Percentiles rank a stretch among this genome's conserved stretches.
These are phyloP conservation scores for Anoncus sp. DNA, from an alignment of 2,888 invertebrate species.

Conservation along the genomic window DNA sequence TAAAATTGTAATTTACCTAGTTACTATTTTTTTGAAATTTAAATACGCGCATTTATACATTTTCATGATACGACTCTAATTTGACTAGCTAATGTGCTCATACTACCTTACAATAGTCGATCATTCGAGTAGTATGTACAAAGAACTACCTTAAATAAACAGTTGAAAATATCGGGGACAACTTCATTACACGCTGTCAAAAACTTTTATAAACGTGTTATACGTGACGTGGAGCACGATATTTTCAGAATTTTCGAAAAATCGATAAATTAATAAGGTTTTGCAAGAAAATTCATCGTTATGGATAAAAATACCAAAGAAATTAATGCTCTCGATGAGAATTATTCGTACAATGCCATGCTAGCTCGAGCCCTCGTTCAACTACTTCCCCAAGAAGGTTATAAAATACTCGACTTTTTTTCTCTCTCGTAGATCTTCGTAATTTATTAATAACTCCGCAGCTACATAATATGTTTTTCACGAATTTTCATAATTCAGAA, in stretches of 20 bases:
- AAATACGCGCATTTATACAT: too few species aligned
- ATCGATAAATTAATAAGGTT: background rate
- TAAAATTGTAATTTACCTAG: too few species aligned
- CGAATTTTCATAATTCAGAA: conserved; percentile 53
- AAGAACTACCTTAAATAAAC: background rate
- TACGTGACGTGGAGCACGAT: background rate
- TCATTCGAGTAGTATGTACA: too few species aligned
- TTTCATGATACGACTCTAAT: too few species aligned
- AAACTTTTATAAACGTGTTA: background rate
- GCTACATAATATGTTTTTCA: background rate
- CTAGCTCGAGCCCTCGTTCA: conserved; percentile 82
- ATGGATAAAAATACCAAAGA: conserved; percentile 59
- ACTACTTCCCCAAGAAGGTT: conserved; percentile 81
- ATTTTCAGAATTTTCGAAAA: background rate
- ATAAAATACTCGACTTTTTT: conserved; percentile 28
- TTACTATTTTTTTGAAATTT: too few species aligned
- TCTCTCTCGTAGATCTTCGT: background rate
- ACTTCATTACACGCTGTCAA: background rate
- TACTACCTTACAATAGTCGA: too few species aligned
- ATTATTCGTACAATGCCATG: conserved; percentile 83
- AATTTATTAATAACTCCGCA: background rate
- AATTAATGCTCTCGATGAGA: conserved; percentile 78
- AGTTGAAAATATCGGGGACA: conserved; percentile 14
- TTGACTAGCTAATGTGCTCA: too few species aligned
- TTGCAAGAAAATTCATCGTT: background rate